A percentile compares a stretch with the other conserved stretches of the same genome.
Conservation (phyloP, 1,140 invertebrate genomes). For the Heliconius nattereri region DNA sequence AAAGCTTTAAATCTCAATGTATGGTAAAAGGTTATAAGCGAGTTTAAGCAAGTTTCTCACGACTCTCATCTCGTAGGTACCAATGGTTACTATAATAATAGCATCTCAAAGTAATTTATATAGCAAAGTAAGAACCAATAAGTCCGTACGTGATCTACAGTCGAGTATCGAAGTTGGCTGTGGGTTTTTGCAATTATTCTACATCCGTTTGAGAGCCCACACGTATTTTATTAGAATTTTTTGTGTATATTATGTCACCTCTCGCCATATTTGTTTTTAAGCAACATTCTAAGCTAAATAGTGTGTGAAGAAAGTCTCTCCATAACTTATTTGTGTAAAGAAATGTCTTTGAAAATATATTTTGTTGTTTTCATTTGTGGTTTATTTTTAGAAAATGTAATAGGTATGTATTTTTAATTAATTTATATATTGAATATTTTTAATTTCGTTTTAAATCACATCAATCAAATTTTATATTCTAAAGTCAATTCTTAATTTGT, state of each 20-base stretch:
- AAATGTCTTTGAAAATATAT: constrained; percentile 14
- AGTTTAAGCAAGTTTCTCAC: not conserved
- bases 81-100: not conserved
- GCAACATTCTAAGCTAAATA: not conserved
- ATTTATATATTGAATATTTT: not conserved
- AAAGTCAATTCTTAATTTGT: too few species aligned
- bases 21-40: not conserved
- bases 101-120: not conserved
- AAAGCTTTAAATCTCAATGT: too few species aligned
- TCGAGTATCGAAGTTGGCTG: not conserved
- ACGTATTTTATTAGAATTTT: constrained; percentile 12
- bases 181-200: constrained; percentile 18
- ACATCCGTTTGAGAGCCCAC: constrained; percentile 23
- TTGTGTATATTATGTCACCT: constrained; percentile 26
- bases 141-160: not conserved
- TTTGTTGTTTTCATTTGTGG: constrained; percentile 8
- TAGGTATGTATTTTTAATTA: constrained; percentile 25
- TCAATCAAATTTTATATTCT: too few species aligned
- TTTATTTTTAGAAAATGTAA: constrained; percentile 6
- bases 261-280: constrained; percentile 2
- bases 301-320: not conserved
- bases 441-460: too few species aligned
- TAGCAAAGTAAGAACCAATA: not conserved
- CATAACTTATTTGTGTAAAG: not conserved
- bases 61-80: not conserved